phyloP scores from a whole-genome alignment of 2,888 invertebrate species.

The Phytoseiulus persimilis region DNA sequence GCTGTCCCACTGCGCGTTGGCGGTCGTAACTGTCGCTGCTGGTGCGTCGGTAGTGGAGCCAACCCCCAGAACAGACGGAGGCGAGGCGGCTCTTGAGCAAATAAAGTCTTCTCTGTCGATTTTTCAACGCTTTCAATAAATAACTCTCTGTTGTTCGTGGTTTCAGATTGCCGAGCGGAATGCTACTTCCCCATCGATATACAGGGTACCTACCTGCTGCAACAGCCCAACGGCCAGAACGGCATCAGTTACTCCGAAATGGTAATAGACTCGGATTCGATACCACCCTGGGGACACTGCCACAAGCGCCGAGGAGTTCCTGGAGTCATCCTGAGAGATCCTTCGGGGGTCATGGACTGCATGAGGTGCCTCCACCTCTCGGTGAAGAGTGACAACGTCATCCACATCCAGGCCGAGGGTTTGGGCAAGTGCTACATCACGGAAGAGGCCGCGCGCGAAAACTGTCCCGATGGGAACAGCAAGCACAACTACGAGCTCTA shows the following conservation, averaged over 20 bases:
- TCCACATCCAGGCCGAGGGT: slow-evolving; percentile 58
- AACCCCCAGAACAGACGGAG: neutral
- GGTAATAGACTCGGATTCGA: slow-evolving; percentile 59
- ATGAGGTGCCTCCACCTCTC: slow-evolving; percentile 59
- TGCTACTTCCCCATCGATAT: slow-evolving; percentile 62
- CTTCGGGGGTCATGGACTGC: slow-evolving; percentile 57
- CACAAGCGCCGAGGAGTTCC: slow-evolving; percentile 56
- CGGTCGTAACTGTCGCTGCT: neutral
- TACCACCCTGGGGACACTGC: slow-evolving; percentile 62
- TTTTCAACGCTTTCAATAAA: neutral
- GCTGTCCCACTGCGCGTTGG: neutral
- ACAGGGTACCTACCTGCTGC: slow-evolving; percentile 61
- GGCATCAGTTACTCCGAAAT: slow-evolving; percentile 57
- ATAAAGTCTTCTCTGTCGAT: neutral
- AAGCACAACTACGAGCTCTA: slow-evolving; percentile 51
- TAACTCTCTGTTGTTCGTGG: slow-evolving; percentile 46
- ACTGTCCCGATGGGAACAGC: slow-evolving; percentile 55
- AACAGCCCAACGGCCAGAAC: slow-evolving; percentile 50
- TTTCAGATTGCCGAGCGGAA: slow-evolving; percentile 49
- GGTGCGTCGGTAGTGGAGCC: neutral
- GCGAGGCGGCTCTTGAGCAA: neutral
- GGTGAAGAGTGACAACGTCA: slow-evolving; percentile 57
- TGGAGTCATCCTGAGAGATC: slow-evolving; percentile 59
- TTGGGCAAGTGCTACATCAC: slow-evolving; percentile 59
- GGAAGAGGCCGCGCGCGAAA: slow-evolving; percentile 57